Conservation (phyloP, 2,888 invertebrate species). For the Apoda limacodes region DNA sequence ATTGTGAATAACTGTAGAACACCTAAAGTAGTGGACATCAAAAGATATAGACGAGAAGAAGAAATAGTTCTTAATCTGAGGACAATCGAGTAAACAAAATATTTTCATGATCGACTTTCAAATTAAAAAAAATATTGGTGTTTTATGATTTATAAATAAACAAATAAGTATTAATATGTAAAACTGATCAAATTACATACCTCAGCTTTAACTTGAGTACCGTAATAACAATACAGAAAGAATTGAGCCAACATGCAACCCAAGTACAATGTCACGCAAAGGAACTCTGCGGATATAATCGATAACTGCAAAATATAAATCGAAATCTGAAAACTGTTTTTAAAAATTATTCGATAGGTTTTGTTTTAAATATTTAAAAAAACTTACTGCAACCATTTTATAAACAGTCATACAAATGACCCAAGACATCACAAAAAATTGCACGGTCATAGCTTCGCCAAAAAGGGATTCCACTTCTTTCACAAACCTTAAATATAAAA, state of each 20-base stretch:
- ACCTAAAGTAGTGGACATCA: too few species aligned
- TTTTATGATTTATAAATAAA: too few species aligned
- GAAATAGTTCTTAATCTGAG: too few species aligned
- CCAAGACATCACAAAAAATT: conserved; percentile 45
- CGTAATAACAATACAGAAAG: conserved; percentile 52
- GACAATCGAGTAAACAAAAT: too few species aligned
- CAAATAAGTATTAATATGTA: background rate
- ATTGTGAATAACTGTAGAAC: too few species aligned
- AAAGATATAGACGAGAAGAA: too few species aligned
- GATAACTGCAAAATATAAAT: conserved; percentile 33
- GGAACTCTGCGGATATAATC: conserved; percentile 39
- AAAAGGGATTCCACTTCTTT: conserved; percentile 47
- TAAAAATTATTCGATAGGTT: background rate
- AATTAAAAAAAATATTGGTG: too few species aligned
- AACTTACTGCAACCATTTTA: conserved; percentile 46
- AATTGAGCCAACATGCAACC: conserved; percentile 46
- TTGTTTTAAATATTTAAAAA: conserved; percentile 1
- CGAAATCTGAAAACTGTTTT: background rate
- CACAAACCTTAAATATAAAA: conserved; percentile 30
- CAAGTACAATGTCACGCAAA: conserved; percentile 42
- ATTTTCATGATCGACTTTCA: too few species aligned
- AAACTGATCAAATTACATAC: conserved; percentile 21
- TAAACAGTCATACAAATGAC: conserved; percentile 57
- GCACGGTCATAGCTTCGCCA: conserved; percentile 40
- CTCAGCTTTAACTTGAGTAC: conserved; percentile 44